Base-by-base conservation (phyloP, 2,888 invertebrate genomes). In the Philereme transversata region DNA sequence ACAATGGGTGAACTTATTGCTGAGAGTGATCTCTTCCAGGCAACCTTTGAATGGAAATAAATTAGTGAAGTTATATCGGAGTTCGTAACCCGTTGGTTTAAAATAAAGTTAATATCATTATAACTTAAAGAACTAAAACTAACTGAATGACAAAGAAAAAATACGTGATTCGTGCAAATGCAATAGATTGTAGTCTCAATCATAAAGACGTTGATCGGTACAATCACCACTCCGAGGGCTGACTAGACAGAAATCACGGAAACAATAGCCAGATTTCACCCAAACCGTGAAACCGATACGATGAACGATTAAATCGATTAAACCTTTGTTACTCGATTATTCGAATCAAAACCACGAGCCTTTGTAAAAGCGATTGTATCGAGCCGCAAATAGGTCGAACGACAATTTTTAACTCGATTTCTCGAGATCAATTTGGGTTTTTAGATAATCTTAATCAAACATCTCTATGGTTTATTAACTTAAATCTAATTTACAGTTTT, bases 251-350 rank as follows among this genome's bases (percentile, higher is more conserved):
- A 63, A 49, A 59, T 56, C 53, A 33, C 35, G 55, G 53, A 65
- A 63, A 70, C 70, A 70, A 70, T 69, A 49, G 55, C 22, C 51
- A 54, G 59, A 65, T 67, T 67, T 70, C 65, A 68, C 75, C 67
- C 77, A 83, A 84, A 79, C 79, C 83, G 81, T 85, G 85, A 84
- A 86, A 81, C 81, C 72, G 84, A 83, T 82, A 78, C 76, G 77
- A 82, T 79, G 79, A 77, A 73, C 78, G 84, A 84, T 84, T 80
- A 80, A 72, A 76, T 58, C 63, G 79, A 78, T 80, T 80, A 80
- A 79, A 75, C 70, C 73, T 77, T 80, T 81, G 76, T 81, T 81
- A 56, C 62, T 65, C 64, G 59, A 67, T 69, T 65, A 81, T 77
- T 78, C 78, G 76, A 77, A 80, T 77, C 83, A 84, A 79, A 85